phyloP scores from a whole-genome alignment of 2,888 invertebrate genomes.

The Escarpia spicata region DNA sequence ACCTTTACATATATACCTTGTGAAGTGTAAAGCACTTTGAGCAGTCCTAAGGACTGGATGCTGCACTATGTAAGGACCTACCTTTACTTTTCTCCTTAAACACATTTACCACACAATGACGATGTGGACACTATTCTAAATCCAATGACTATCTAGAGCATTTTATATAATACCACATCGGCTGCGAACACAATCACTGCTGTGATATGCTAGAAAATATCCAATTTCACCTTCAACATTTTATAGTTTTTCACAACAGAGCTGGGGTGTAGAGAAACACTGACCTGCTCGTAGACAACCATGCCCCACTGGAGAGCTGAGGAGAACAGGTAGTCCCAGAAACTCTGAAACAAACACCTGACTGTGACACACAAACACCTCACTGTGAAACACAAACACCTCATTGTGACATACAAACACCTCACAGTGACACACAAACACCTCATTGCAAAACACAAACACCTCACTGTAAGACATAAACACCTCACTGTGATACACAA shows the following conservation, averaged over 20 bases:
- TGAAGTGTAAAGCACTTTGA: not conserved
- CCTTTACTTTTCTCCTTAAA: not conserved
- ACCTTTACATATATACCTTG: not conserved
- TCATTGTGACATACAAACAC: not conserved
- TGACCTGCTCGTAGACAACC: slow-evolving; percentile 53
- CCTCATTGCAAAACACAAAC: not conserved
- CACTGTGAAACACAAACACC: not conserved
- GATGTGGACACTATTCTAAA: too few relatives aligned
- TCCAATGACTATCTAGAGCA: too few relatives aligned
- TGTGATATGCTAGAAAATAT: not conserved
- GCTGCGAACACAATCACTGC: too few relatives aligned
- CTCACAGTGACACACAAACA: not conserved
- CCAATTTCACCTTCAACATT: not conserved
- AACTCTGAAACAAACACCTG: slow-evolving; percentile 42
- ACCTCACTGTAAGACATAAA: not conserved
- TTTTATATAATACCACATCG: too few relatives aligned
- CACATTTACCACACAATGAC: too few relatives aligned
- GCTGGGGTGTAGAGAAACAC: not conserved
- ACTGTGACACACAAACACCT: not conserved
- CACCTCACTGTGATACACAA: not conserved
- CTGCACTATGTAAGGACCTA: not conserved
- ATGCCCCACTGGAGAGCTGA: slow-evolving; percentile 50
- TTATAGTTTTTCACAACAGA: not conserved
- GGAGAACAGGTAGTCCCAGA: slow-evolving; percentile 52
- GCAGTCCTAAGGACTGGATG: not conserved